phyloP scores from a whole-genome alignment of 2,113 vertebrate species.

The Acinonyx jubatus region DNA sequence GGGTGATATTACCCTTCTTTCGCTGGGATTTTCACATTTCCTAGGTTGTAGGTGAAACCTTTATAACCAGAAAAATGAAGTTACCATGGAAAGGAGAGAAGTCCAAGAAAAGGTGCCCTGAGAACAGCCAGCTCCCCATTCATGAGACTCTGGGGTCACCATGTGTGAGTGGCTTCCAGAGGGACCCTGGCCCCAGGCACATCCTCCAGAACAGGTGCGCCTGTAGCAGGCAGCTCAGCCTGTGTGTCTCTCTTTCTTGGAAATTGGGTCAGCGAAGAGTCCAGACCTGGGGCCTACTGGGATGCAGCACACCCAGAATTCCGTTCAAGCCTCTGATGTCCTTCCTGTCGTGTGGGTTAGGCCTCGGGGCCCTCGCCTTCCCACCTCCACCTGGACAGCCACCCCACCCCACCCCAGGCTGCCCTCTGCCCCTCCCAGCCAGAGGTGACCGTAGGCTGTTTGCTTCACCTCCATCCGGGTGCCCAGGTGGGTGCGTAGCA shows the following conservation, averaged over 20 bases:
- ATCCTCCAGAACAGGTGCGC: not conserved
- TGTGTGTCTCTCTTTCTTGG: not conserved
- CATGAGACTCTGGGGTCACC: not conserved
- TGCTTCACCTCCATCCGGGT: not conserved
- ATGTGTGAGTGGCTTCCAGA: not conserved
- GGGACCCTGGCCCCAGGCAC: not conserved
- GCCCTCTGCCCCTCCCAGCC: not conserved
- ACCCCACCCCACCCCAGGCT: too few species aligned
- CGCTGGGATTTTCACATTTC: not conserved
- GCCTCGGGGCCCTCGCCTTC: not conserved
- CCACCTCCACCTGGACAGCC: not conserved
- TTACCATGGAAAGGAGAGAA: not conserved
- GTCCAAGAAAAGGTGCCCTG: not conserved
- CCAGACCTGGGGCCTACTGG: not conserved
- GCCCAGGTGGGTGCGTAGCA: not conserved
- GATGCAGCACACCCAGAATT: not conserved
- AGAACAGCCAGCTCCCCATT: not conserved
- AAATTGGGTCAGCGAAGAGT: not conserved
- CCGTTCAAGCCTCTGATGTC: not conserved
- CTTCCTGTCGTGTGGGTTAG: rapidly evolving
- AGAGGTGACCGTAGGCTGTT: not conserved
- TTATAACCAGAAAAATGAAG: not conserved
- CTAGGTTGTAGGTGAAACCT: not conserved
- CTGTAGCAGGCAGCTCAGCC: not conserved
- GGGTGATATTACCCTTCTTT: rapidly evolving